Conservation (phyloP, 2,888 invertebrate species). For the Drosophila mulleri region DNA sequence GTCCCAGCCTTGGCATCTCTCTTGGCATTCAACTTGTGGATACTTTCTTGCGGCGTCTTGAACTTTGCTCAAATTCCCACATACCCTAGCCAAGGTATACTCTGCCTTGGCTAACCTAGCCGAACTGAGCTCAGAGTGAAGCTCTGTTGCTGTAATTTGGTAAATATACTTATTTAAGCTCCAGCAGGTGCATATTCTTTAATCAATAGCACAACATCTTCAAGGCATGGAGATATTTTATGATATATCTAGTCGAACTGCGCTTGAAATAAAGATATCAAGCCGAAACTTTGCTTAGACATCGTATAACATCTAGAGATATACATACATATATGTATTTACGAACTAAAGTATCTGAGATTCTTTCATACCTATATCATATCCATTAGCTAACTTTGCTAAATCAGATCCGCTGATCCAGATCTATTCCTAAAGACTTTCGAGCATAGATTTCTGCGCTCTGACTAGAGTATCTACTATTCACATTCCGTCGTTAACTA, state of each 20-base stretch:
- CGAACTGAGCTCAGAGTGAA: background rate
- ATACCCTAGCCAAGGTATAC: constrained; percentile 6
- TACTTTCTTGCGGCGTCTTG: constrained; percentile 41
- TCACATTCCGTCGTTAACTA: background rate
- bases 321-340: too few relatives aligned
- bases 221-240: too few relatives aligned
- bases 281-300: too few relatives aligned
- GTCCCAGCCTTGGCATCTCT: constrained; percentile 2
- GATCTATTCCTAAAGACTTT: background rate
- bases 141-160: background rate
- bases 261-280: too few relatives aligned
- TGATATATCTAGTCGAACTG: background rate
- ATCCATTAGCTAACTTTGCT: too few relatives aligned
- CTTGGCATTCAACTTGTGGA: constrained; percentile 39
- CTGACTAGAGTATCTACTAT: constrained; percentile 5
- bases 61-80: constrained; percentile 41
- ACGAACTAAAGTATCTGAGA: background rate
- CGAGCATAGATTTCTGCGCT: too few relatives aligned
- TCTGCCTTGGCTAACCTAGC: background rate
- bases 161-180: background rate
- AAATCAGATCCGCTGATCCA: background rate
- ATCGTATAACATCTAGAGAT: too few relatives aligned
- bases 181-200: too few relatives aligned
- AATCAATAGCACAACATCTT: background rate
- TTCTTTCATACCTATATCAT: too few relatives aligned